These are phyloP conservation scores for Plagodis pulveraria DNA, from an alignment of 2,888 invertebrate genomes.

Conservation along the genomic window DNA sequence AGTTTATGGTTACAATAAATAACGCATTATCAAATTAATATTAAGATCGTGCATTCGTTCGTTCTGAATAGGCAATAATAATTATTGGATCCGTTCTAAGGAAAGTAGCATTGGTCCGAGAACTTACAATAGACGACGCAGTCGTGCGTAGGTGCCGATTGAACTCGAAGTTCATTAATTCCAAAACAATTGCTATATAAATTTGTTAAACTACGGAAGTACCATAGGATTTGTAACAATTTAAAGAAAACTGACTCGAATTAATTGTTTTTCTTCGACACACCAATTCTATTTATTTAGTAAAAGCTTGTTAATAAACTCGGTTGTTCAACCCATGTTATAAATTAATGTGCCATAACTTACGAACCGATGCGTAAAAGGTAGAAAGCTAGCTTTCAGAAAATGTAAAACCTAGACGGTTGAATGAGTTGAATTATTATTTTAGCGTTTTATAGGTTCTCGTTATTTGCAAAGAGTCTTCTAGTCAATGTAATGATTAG, in stretches of 20 bases:
- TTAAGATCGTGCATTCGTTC: conserved; percentile 38
- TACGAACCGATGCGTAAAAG: conserved; percentile 12
- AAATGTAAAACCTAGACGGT: not conserved
- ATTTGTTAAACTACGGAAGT: conserved; percentile 17
- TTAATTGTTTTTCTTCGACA: conserved; percentile 1
- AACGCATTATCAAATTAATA: conserved; percentile 49
- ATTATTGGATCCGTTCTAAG: conserved; percentile 32
- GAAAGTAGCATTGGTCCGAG: conserved; percentile 34
- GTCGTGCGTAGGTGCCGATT: conserved; percentile 30
- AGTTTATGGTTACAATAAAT: conserved; percentile 35
- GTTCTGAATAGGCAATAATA: conserved; percentile 46
- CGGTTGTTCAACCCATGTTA: conserved; percentile 4
- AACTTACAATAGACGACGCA: conserved; percentile 28
- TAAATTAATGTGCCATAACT: conserved; percentile 14
- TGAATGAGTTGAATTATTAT: conserved; percentile 1
- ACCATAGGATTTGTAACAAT: conserved; percentile 7
- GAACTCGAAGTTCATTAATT: conserved; percentile 33
- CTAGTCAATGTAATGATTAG: too few species aligned
- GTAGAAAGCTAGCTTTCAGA: conserved; percentile 3
- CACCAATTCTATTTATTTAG: too few species aligned
- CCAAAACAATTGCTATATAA: conserved; percentile 12
- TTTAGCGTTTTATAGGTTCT: too few species aligned
- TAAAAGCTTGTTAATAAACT: conserved; percentile 15
- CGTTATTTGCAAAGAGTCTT: too few species aligned
- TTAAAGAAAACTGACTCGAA: conserved; percentile 5